Conservation (phyloP, 2,888 invertebrate genomes). For the Euplagia quadripunctaria region DNA sequence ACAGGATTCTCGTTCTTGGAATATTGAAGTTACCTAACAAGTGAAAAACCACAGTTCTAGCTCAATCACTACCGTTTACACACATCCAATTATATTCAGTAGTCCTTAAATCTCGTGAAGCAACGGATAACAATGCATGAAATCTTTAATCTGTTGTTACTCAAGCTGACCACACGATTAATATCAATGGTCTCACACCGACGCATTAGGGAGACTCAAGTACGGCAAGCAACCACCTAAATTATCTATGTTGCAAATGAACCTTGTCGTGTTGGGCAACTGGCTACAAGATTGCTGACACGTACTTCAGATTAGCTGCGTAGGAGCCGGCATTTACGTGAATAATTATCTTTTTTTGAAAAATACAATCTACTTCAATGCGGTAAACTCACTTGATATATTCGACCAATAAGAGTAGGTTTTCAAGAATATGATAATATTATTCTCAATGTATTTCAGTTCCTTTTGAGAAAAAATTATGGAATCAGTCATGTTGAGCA, state of each 20-base stretch:
- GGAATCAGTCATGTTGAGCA: too few relatives aligned
- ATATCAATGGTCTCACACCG: conserved; percentile 17
- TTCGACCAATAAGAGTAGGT: too few relatives aligned
- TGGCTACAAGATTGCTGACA: conserved; percentile 4
- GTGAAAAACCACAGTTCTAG: neutral
- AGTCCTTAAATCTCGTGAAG: conserved; percentile 6
- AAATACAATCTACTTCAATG: neutral
- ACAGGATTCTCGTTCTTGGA: too few relatives aligned
- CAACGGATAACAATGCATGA: conserved; percentile 13
- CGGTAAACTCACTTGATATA: neutral
- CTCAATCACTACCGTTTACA: conserved; percentile 5
- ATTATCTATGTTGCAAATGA: conserved; percentile 20
- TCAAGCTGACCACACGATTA: conserved; percentile 23
- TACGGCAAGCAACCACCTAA: conserved; percentile 5
- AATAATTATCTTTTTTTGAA: neutral
- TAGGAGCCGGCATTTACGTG: neutral
- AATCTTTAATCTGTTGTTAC: conserved; percentile 17
- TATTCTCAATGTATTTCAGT: too few relatives aligned
- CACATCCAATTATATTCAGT: conserved; percentile 17
- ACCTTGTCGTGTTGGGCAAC: conserved; percentile 20
- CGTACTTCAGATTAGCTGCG: neutral
- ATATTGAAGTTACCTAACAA: neutral
- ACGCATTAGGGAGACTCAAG: conserved; percentile 16
- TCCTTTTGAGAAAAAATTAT: too few relatives aligned
- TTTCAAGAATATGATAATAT: too few relatives aligned